Percentiles rank a stretch among this genome's conserved stretches.
phyloP scores from a whole-genome alignment of 2,888 invertebrate genomes.

The Thereva unica region DNA sequence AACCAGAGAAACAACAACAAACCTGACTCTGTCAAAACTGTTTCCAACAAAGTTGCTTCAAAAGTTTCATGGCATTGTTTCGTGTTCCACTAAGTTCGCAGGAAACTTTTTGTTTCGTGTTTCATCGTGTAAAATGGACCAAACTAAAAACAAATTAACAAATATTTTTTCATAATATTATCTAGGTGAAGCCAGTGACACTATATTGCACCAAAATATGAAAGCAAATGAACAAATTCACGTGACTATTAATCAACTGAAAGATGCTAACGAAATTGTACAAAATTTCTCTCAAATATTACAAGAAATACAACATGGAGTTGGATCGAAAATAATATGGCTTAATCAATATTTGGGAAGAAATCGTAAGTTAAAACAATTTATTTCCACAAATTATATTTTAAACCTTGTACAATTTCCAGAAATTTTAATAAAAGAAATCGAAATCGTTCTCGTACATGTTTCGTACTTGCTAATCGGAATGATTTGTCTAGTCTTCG shows the following conservation, averaged over 20 bases:
- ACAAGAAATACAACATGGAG: constrained; percentile 16
- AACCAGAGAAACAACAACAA: too few species aligned
- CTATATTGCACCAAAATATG: constrained; percentile 54
- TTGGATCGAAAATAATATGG: constrained; percentile 28
- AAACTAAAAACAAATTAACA: constrained; percentile 62
- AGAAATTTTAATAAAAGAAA: constrained; percentile 27
- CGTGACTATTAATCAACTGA: constrained; percentile 59
- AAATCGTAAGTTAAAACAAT: constrained; percentile 16
- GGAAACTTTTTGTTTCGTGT: too few species aligned
- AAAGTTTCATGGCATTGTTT: too few species aligned
- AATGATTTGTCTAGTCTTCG: constrained; percentile 39
- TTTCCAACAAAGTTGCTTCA: too few species aligned
- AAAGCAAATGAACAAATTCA: constrained; percentile 60
- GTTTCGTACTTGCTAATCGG: constrained; percentile 36
- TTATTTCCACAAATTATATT: neutral
- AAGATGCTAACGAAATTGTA: constrained; percentile 62
- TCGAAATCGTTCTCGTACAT: constrained; percentile 25
- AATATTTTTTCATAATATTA: constrained; percentile 55
- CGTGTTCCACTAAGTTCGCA: too few species aligned
- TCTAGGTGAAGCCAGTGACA: constrained; percentile 26
- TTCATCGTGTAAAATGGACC: too few species aligned
- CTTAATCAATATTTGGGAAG: constrained; percentile 30
- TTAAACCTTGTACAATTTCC: constrained; percentile 3
- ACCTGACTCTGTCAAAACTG: too few species aligned
- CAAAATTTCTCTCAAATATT: constrained; percentile 44